phyloP scores from a whole-genome alignment of 2,888 invertebrate genomes.

The Galerucella pusilla region DNA sequence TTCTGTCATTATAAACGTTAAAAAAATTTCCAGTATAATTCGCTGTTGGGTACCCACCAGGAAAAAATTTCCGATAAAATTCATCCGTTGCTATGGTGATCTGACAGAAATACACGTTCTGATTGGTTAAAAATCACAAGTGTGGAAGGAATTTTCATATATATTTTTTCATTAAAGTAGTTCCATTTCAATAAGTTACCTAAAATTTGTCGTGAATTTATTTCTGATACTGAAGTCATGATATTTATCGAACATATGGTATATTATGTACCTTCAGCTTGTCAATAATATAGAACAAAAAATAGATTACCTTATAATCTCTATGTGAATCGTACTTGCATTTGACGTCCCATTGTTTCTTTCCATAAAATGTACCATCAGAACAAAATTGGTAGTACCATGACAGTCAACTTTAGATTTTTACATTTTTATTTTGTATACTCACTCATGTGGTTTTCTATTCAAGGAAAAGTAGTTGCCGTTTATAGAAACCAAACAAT shows the following conservation, averaged over 20 bases:
- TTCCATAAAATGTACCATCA: conserved; percentile 30
- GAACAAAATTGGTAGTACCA: conserved; percentile 36
- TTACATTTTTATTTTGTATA: conserved; percentile 35
- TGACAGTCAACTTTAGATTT: conserved; percentile 35
- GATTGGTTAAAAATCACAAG: too few species aligned
- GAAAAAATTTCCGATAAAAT: too few species aligned
- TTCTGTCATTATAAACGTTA: too few species aligned
- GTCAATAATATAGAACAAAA: conserved; percentile 8
- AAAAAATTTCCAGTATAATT: too few species aligned
- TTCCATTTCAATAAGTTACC: too few species aligned
- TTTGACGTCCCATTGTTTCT: conserved; percentile 34
- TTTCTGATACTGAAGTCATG: background rate
- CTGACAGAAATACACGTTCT: too few species aligned
- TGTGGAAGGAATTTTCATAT: too few species aligned
- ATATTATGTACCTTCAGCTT: background rate
- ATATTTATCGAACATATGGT: conserved; percentile 3
- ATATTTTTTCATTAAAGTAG: too few species aligned
- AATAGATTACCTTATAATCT: conserved; percentile 20
- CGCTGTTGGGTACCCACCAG: too few species aligned
- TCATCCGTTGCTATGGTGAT: too few species aligned
- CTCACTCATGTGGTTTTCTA: conserved; percentile 33
- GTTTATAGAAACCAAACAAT: conserved; percentile 41
- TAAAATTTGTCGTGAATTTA: background rate
- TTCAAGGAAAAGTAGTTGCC: conserved; percentile 40
- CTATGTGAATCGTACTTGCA: background rate